A percentile compares a stretch with the other conserved stretches of the same genome.
These are phyloP conservation scores for Pammene fasciana DNA, from an alignment of 2,888 invertebrate genomes.

Conservation along the genomic window DNA sequence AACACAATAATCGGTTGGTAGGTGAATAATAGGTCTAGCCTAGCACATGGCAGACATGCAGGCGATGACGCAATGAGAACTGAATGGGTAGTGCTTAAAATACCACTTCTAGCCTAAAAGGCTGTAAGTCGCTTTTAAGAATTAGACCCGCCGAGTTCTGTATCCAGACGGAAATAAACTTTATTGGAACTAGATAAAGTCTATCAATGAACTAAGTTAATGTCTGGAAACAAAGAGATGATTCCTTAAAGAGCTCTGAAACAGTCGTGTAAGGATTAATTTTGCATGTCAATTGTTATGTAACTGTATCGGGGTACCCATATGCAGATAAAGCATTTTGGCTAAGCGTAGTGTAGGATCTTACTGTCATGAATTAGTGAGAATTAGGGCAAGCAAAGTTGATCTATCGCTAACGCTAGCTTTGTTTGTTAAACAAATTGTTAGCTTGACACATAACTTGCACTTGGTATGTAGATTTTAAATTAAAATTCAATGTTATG, in stretches of 20 bases:
- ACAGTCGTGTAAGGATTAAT: background rate
- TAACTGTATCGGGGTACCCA: background rate
- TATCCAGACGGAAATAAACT: background rate
- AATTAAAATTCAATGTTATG: too few species aligned
- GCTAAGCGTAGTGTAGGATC: background rate
- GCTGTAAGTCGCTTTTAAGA: background rate
- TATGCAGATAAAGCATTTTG: slow-evolving; percentile 1
- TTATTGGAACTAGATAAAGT: background rate
- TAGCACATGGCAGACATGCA: slow-evolving; percentile 41
- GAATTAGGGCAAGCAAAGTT: slow-evolving; percentile 25
- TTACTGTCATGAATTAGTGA: slow-evolving; percentile 17
- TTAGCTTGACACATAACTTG: too few species aligned
- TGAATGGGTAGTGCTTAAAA: slow-evolving; percentile 7
- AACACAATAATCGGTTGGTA: slow-evolving; percentile 43
- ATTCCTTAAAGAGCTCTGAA: background rate
- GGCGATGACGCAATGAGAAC: slow-evolving; percentile 34
- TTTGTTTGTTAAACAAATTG: background rate
- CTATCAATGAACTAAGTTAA: background rate
- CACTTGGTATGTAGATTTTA: too few species aligned
- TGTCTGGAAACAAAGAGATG: background rate
- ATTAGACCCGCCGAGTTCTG: background rate
- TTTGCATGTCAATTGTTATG: background rate
- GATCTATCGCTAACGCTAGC: background rate
- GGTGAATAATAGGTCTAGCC: slow-evolving; percentile 46
- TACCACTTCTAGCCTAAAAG: background rate